Conservation (phyloP, 1,140 invertebrate species). For the Rhagoletis pomonella region DNA sequence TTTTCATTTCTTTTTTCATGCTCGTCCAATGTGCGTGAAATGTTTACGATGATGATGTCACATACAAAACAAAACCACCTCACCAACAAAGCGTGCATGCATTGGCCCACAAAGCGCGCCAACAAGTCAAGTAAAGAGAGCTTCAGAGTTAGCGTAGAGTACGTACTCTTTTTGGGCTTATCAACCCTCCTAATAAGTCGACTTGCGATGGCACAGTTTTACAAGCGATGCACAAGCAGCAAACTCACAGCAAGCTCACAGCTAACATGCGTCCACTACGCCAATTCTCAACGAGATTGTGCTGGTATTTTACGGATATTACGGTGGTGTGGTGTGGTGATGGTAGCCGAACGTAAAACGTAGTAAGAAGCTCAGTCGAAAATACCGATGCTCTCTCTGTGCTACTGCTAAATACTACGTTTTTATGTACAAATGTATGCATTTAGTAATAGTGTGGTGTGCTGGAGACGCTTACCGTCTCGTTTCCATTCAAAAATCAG, state of each 20-base stretch:
- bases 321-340: not conserved
- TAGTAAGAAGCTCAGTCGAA: conserved; percentile 38
- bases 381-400: conserved; percentile 46
- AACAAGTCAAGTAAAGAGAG: not conserved
- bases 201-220: conserved; percentile 24
- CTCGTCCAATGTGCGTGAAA: not conserved
- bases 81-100: not conserved
- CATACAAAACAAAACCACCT: conserved; percentile 31
- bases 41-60: conserved; percentile 50
- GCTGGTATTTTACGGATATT: not conserved
- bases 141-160: not conserved
- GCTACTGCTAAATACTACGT: not conserved
- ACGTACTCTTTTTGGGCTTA: not conserved
- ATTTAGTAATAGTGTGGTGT: no score
- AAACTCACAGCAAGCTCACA: not conserved
- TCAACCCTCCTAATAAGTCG: conserved; percentile 13
- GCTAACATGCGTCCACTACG: not conserved
- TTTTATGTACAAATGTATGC: not conserved
- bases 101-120: not conserved
- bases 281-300: not conserved
- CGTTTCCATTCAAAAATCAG: conserved; percentile 43
- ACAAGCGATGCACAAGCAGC: not conserved
- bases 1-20: not conserved
- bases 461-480: not conserved
- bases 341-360: conserved; percentile 46